Evolutionary conservation across 2,888 invertebrate genomes (phyloP), one percentile per base, ranked within the genome.

Genomic region (Eueremaeus valkanovi): DNA sequence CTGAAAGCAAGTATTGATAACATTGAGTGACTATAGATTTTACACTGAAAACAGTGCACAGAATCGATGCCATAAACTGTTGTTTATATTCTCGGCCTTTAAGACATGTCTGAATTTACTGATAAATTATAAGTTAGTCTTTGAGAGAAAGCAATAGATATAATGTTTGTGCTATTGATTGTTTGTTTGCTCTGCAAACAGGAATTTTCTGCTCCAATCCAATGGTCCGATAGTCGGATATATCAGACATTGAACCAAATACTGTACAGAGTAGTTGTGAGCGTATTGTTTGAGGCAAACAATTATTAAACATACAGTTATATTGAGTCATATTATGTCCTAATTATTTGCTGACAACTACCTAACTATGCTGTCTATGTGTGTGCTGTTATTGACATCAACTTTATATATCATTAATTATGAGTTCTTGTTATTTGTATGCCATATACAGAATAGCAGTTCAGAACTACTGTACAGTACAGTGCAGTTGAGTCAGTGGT

Each of bases 331-430:
- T 45, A 6, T 45, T 6, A 13, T 45, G 16, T 16, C 45, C 9
- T 45, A 11, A 24, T 55, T 55, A 55, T 55, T 55, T 55, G 21
- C 24, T 21, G 13, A 55, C 55, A 27, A 55, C 6, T 51, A 21
- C 11, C 9, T 45, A 18, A 16, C 45, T 45, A 8, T 36, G 11
- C 9, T 45, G 45, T 45, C 45, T 45, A 8, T 36, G 36, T 36
- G 11, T 45, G 3, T 18, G 11, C 55, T 55, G 55, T 27, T 3
- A 55, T 21, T 55, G 55, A 55, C 55, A 21, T 55, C 55, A 27
- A 55, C 55, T 21, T 45, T 45, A 55, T 55, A 21, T 55, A 27
- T 18, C 21, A 55, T 55, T 55, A 55, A 55, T 55, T 55, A 55
- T 55, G 3, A 55, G 51, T 51, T 51, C 51, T 51, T 51, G 51